Base-by-base conservation (phyloP, 2,113 vertebrate genomes). In the Pyrgilauda ruficollis region DNA sequence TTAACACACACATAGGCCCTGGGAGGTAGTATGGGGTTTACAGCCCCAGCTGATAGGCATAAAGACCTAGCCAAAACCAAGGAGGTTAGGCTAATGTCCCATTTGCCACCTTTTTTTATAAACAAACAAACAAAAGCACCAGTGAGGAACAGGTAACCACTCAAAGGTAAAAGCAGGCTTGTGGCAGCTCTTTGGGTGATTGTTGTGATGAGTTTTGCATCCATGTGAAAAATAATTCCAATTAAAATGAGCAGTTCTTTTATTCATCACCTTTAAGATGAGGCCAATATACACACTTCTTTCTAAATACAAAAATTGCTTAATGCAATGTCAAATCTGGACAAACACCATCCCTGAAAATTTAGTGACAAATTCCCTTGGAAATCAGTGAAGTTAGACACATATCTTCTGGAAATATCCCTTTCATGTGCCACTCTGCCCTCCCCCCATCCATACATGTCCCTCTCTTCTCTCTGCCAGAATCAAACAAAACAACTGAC, bases 81-180 rank as follows among this genome's bases (percentile, higher is more conserved):
- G 16, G 13, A n/a, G 13, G 15, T 56, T 35, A 88, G 7, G 31
- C 4, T 86, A 33, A 74, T 49, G 63, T 11, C 24, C 26, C 5
- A 3, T 22, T 41, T 43, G 5, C 8, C 1, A 1, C 0, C 6
- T 7, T 44, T 55, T 46, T 22, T 15, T 6, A n/a, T 15, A 31
- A 59, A 16, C 3, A 56, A 35, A 12, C 2, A 31, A 83, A 26
- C 11, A 64, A 66, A 74, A 28, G 6, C 21, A 73, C 11, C 7
- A 67, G 7, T 46, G 69, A 67, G 15, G 64, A 52, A 81, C 24
- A 74, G 23, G n/a, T 27, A 76, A 69, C 22, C 15, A 50, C 10
- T 6, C 24, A 67, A 69, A 87, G 21, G 44, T 33, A 58, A 50
- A 67, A 76, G 30, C 31, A 15, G 33, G 30, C 14, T 79, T 90